Evolutionary conservation across 2,888 invertebrate species (phyloP).

Genomic region (Serrognathus titanus): DNA sequence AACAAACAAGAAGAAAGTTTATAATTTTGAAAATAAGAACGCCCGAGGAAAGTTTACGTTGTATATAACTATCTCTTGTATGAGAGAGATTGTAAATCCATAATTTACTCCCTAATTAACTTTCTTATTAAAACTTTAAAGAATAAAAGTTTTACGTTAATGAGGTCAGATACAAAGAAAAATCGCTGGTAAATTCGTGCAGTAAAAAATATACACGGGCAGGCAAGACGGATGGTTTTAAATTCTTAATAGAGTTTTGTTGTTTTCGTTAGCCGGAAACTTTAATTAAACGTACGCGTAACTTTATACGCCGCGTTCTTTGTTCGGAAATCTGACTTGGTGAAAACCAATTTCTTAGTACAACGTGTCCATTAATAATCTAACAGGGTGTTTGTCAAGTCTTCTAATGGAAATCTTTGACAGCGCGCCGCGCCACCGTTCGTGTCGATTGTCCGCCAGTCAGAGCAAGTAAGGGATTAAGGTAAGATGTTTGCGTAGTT

Average conservation of each 20-base stretch:
- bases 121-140: slow-evolving; percentile 13
- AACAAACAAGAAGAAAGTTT: no score
- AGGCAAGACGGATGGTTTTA: background rate
- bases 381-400: slow-evolving; percentile 36
- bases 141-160: slow-evolving; percentile 9
- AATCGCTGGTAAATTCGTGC: background rate
- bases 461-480: slow-evolving; percentile 21
- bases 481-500: slow-evolving; percentile 28
- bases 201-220: background rate
- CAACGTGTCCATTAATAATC: slow-evolving; percentile 38
- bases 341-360: background rate
- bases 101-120: slow-evolving; percentile 13
- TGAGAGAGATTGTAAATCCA: background rate
- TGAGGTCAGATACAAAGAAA: slow-evolving; percentile 1
- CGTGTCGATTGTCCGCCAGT: slow-evolving; percentile 37
- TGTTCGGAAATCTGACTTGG: background rate
- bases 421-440: slow-evolving; percentile 32
- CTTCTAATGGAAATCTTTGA: slow-evolving; percentile 44
- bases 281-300: background rate
- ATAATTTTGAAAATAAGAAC: no score
- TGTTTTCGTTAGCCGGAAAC: background rate
- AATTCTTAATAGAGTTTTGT: no score
- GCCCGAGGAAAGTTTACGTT: background rate
- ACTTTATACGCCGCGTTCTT: background rate
- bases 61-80: background rate